These are phyloP conservation scores for Drosophila melanosoma DNA, from an alignment of 2,888 invertebrate genomes.

Conservation along the genomic window DNA sequence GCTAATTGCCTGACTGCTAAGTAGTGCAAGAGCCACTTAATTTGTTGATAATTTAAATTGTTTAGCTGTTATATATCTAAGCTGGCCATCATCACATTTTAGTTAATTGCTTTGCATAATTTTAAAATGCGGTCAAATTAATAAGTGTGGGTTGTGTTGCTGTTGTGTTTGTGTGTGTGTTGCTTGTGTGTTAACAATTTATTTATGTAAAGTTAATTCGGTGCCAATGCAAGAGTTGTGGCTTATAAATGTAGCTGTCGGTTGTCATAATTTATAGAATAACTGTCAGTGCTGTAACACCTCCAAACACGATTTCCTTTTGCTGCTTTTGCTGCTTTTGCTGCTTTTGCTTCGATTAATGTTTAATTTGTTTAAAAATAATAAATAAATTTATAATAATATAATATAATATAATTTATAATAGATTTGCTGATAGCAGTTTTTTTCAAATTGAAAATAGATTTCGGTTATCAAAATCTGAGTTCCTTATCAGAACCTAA, in stretches of 20 bases:
- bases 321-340: constrained; percentile 15
- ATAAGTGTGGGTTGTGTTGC: constrained; percentile 49
- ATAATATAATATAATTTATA: no score
- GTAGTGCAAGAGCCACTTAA: constrained; percentile 10
- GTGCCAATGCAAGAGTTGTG: constrained; percentile 73
- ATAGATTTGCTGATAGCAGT: background rate
- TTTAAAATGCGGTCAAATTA: constrained; percentile 73
- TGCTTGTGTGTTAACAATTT: constrained; percentile 57
- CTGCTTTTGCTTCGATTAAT: constrained; percentile 10
- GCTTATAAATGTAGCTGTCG: constrained; percentile 79
- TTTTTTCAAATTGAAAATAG: background rate
- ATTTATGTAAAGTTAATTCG: constrained; percentile 65
- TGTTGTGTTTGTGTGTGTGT: constrained; percentile 13
- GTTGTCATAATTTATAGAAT: constrained; percentile 82
- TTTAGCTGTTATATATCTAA: constrained; percentile 34
- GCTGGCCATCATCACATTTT: constrained; percentile 58
- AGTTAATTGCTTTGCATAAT: constrained; percentile 74
- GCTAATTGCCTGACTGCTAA: constrained; percentile 31
- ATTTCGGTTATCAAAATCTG: background rate
- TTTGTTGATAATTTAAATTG: constrained; percentile 26
- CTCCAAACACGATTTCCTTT: constrained; percentile 74
- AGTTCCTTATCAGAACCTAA: background rate
- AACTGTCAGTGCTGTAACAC: constrained; percentile 79
- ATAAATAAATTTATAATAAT: no score
- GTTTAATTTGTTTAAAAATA: background rate